Conservation (phyloP, 2,113 vertebrate species). For the Zapus hudsonius region DNA sequence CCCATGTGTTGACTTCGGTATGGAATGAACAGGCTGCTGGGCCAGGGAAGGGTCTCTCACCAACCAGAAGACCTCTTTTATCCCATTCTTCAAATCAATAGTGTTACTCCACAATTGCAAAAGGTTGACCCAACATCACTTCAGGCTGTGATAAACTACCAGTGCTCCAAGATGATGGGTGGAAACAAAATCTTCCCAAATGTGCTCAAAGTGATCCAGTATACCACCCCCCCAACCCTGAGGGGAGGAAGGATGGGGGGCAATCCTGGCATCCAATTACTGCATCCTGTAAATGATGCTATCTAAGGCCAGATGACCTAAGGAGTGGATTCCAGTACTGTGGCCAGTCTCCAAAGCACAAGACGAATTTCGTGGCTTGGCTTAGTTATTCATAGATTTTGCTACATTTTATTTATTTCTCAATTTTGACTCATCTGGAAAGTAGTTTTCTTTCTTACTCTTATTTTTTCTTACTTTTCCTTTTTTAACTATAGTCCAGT, state of each 20-base stretch:
- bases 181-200: slow-evolving; percentile 35
- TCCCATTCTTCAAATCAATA: slow-evolving; percentile 34
- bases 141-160: slow-evolving; percentile 31
- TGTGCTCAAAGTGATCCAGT: slow-evolving; percentile 1
- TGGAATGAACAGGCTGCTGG: neutral
- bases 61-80: slow-evolving; percentile 39
- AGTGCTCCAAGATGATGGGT: slow-evolving; percentile 15
- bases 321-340: neutral
- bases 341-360: slow-evolving; percentile 43
- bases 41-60: neutral
- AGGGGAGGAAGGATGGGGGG: neutral
- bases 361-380: neutral
- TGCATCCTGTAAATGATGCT: slow-evolving; percentile 10
- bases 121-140: slow-evolving; percentile 30
- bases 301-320: neutral
- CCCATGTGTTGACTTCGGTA: neutral
- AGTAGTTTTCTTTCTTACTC: neutral
- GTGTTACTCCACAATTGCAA: slow-evolving; percentile 46
- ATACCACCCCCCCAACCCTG: neutral
- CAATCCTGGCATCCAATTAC: slow-evolving; percentile 8
- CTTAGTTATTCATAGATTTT: slow-evolving; percentile 1
- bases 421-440: neutral
- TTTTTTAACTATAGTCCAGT: neutral
- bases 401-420: neutral
- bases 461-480: neutral